These are phyloP conservation scores for Chaetodon auriga DNA, from an alignment of 2,113 vertebrate species.

Conservation along the genomic window DNA sequence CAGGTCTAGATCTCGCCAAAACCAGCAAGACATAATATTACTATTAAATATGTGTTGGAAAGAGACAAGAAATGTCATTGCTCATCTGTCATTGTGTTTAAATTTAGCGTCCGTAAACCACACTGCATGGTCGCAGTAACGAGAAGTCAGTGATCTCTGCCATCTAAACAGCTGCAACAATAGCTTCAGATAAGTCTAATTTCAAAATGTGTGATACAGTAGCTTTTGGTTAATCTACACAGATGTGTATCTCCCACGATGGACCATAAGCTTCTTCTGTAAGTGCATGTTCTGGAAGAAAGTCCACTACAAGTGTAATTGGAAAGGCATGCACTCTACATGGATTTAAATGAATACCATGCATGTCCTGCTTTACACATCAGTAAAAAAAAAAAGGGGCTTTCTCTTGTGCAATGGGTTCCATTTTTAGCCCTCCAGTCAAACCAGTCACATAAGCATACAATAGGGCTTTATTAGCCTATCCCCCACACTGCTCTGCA, in stretches of 20 bases:
- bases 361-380: slow-evolving; percentile 74
- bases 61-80: slow-evolving; percentile 56
- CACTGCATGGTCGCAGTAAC: slow-evolving; percentile 28
- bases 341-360: slow-evolving; percentile 74
- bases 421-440: slow-evolving; percentile 74
- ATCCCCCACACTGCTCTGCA: slow-evolving; percentile 60
- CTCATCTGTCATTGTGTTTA: slow-evolving; percentile 54
- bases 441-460: slow-evolving; percentile 68
- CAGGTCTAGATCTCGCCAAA: slow-evolving; percentile 70
- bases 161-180: slow-evolving; percentile 68
- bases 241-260: slow-evolving; percentile 76
- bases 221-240: slow-evolving; percentile 72
- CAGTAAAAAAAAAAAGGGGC: slow-evolving; percentile 42
- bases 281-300: slow-evolving; percentile 63
- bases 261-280: slow-evolving; percentile 65
- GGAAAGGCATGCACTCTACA: slow-evolving; percentile 57
- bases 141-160: slow-evolving; percentile 57
- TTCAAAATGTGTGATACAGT: slow-evolving; percentile 65
- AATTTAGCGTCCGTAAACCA: slow-evolving; percentile 40
- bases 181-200: slow-evolving; percentile 68
- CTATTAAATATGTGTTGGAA: slow-evolving; percentile 54
- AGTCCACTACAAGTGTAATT: slow-evolving; percentile 60
- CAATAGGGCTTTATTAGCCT: slow-evolving; percentile 77
- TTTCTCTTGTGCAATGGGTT: slow-evolving; percentile 53
- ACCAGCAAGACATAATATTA: slow-evolving; percentile 48